Evolutionary conservation across 2,797 vertebrate genomes (phyloP), one percentile per base, ranked within the genome.

Genomic region (Muscicapa comitata): DNA sequence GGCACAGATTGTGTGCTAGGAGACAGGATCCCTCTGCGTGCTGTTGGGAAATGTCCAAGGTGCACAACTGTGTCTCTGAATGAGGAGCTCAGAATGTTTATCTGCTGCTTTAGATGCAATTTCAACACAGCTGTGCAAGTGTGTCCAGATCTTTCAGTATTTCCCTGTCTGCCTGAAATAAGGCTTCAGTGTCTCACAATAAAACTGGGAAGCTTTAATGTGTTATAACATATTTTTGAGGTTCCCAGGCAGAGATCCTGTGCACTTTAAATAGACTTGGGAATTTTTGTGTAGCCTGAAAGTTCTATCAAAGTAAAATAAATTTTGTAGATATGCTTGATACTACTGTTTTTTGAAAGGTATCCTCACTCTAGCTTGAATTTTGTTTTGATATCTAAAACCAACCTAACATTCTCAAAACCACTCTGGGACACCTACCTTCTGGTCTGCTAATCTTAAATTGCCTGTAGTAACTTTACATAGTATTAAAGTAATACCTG

Each of bases 111-210:
- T 68, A 93, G 81, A 93, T 77, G 85, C 68, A 76, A 9, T 89
- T 91, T 93, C 91, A 94, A 86, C 93, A 90, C 89, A 96, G 96
- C 93, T 94, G 93, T 91, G 93, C 45, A 83, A 77, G 75, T 68
- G 65, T 74, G 87, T 87, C 81, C 95, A 71, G 72, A 86, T 88
- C 78, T 50, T 61, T 57, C 74, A 63, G 42, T 83, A 51, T 91
- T 94, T 92, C 35, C 45, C 65, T 74, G 72, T 35, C 65, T 5
- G 10, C 66, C 75, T 83, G 48, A 80, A 94, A 90, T 74, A 78
- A 86, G 54, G 61, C 50, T 83, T 74, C 82, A 54, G 24, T 54
- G 47, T 91, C 85, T 90, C 75, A 68, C 28, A 86, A 35, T 91
- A 88, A 54, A 91, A 93, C 76, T 37, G 13, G n/a, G 76, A 92